phyloP scores from a whole-genome alignment of 2,113 vertebrate species.

The Xerus inauris region DNA sequence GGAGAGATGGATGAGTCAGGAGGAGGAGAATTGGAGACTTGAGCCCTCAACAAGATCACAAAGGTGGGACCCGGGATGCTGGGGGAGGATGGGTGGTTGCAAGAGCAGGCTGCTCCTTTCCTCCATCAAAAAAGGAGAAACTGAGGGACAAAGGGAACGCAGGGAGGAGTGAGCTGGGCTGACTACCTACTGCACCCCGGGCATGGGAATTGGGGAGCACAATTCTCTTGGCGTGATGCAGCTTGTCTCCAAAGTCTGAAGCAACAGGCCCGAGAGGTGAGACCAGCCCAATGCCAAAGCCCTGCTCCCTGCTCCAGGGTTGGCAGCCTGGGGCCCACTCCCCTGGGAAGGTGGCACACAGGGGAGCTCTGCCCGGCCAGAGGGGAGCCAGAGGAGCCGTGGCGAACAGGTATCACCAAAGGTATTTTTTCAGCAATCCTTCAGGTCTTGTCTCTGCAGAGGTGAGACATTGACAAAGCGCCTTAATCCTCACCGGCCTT shows the following conservation, averaged over 20 bases:
- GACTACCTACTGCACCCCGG: neutral
- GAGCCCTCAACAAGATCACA: neutral
- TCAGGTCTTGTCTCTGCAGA: constrained; percentile 74
- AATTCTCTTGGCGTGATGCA: neutral
- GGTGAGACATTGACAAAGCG: constrained; percentile 70
- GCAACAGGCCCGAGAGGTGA: neutral
- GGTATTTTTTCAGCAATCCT: too few species aligned
- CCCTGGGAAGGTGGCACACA: neutral
- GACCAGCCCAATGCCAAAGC: neutral
- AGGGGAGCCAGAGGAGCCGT: too few species aligned
- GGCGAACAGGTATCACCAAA: too few species aligned
- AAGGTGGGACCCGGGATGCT: neutral
- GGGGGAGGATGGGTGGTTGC: fast-evolving
- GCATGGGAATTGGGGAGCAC: neutral
- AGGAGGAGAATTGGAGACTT: neutral
- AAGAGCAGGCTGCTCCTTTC: neutral
- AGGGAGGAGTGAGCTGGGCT: neutral
- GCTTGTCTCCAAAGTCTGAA: neutral
- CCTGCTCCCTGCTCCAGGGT: neutral
- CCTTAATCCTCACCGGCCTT: constrained; percentile 63
- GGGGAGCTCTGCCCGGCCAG: constrained; percentile 58
- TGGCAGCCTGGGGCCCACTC: neutral
- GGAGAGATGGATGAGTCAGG: neutral
- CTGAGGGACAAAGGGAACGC: neutral
- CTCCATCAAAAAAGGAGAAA: neutral